A percentile compares a stretch with the other conserved stretches of the same genome.
Evolutionary conservation across 2,113 vertebrate genomes (phyloP).

Genomic region (Prietella phreatophila): DNA sequence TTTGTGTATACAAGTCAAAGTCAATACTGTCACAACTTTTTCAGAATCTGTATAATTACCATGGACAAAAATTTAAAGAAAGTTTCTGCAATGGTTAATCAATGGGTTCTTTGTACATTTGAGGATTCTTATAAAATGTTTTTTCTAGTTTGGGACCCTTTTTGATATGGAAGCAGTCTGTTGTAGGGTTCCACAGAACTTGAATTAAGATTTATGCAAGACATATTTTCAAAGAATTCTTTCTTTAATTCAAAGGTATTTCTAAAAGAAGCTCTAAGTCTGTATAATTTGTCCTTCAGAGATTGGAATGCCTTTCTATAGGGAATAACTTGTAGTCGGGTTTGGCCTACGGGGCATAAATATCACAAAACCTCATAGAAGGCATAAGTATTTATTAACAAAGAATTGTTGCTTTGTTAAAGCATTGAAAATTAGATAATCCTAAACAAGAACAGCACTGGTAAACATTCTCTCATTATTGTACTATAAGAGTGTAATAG

Average conservation of each 20-base stretch:
- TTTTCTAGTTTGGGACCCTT: neutral
- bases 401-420: neutral
- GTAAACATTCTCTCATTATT: neutral
- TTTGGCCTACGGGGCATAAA: neutral
- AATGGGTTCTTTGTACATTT: neutral
- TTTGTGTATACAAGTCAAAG: no score
- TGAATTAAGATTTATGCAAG: neutral
- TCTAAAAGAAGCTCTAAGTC: neutral
- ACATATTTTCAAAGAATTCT: neutral
- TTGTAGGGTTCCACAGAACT: neutral
- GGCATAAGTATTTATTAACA: no score
- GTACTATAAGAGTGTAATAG: neutral
- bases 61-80: neutral
- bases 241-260: neutral
- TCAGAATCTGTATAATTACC: neutral
- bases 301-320: neutral
- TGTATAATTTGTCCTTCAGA: neutral
- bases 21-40: no score
- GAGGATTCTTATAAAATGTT: neutral
- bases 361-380: constrained; percentile 18
- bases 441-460: neutral
- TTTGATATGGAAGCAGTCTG: neutral
- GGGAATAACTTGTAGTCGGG: neutral
- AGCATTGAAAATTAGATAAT: neutral
- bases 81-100: neutral